Conservation (phyloP, 2,888 invertebrate genomes). For the Alentia gelatinosa region DNA sequence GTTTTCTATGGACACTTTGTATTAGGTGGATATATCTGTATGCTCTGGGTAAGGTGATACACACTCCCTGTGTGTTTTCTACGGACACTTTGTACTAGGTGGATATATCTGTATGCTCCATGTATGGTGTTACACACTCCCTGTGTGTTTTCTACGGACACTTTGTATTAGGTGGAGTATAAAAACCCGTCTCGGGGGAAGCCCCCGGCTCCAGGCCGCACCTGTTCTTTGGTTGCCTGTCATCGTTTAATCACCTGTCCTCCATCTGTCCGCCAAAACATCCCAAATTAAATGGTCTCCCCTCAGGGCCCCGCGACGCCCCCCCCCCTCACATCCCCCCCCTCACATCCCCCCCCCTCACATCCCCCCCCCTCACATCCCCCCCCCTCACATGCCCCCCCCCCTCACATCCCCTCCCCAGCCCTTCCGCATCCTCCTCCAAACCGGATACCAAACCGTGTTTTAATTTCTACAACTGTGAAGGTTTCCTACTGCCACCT, state of each 20-base stretch:
- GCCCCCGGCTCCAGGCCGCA: neutral
- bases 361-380: neutral
- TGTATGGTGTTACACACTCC: too few species aligned
- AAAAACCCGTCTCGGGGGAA: neutral
- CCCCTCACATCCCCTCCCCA: neutral
- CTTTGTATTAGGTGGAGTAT: too few species aligned
- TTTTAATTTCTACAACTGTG: neutral
- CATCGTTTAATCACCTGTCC: neutral
- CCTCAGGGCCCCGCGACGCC: neutral
- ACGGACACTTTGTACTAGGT: too few species aligned
- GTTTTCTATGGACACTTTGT: too few species aligned
- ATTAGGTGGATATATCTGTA: too few species aligned
- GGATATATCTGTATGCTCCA: too few species aligned
- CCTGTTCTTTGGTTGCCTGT: neutral
- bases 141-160: too few species aligned
- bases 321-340: neutral
- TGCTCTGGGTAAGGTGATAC: too few species aligned
- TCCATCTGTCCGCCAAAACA: neutral
- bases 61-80: too few species aligned
- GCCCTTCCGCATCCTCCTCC: neutral
- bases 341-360: neutral
- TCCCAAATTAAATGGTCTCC: neutral
- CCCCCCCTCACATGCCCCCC: neutral
- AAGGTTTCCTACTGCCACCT: neutral
- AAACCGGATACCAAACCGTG: too few species aligned